Conservation (phyloP, 2,888 invertebrate species). For the Cinara cedri region DNA sequence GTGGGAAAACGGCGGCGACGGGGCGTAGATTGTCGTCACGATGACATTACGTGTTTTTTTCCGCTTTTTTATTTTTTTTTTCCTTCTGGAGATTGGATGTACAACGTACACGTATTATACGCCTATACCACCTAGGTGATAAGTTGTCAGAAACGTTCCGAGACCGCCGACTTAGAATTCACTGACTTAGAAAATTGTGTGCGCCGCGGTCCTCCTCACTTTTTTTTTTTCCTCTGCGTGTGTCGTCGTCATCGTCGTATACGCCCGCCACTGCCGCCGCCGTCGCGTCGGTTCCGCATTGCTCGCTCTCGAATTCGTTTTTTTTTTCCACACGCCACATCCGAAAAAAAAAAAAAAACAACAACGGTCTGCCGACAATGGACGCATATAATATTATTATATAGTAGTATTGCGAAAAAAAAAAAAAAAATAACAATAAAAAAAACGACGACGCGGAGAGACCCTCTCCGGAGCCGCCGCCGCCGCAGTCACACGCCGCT, state of each 20-base stretch:
- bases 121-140: constrained; percentile 37
- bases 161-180: constrained; percentile 47
- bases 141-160: constrained; percentile 52
- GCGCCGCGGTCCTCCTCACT: not conserved
- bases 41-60: no score
- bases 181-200: constrained; percentile 55
- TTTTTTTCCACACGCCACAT: not conserved
- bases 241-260: not conserved
- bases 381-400: not conserved
- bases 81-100: no score
- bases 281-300: constrained; percentile 29
- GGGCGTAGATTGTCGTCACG: not conserved
- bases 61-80: no score
- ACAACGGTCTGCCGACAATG: no score
- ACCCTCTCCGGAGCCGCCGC: not conserved
- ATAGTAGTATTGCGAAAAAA: not conserved
- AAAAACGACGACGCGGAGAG: not conserved
- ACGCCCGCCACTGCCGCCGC: no score
- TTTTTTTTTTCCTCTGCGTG: not conserved
- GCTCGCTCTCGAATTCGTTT: constrained; percentile 42
- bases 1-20: not conserved
- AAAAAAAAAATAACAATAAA: constrained; percentile 16
- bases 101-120: not conserved
- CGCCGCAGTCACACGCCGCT: constrained; percentile 40
- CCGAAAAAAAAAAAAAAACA: not conserved